These are phyloP conservation scores for Acomys russatus DNA, from an alignment of 2,797 vertebrate species.

Conservation along the genomic window DNA sequence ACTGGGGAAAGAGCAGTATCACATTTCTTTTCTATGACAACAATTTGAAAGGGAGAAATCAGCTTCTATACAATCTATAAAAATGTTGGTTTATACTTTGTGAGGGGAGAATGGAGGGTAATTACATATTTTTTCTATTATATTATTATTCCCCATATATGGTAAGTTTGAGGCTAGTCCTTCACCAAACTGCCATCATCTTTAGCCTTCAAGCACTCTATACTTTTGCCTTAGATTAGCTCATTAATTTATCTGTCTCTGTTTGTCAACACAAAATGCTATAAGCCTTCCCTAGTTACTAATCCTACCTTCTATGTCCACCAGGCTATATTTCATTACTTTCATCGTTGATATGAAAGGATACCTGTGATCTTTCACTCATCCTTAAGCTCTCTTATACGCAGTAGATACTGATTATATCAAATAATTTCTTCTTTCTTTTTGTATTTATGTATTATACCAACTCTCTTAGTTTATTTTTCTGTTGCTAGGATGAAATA, in stretches of 20 bases:
- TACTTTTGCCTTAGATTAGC: not conserved
- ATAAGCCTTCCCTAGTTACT: not conserved
- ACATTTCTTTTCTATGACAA: conserved; percentile 71
- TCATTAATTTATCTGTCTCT: not conserved
- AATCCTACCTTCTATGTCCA: not conserved
- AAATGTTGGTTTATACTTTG: conserved; percentile 62
- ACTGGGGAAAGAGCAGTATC: conserved; percentile 74
- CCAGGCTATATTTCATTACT: not conserved
- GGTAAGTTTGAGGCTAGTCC: not conserved
- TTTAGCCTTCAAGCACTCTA: not conserved
- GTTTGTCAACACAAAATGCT: not conserved
- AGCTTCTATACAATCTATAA: not conserved
- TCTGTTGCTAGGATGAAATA: not conserved
- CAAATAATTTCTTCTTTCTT: not conserved
- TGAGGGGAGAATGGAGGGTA: not conserved
- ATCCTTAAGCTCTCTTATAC: not conserved
- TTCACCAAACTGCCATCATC: not conserved
- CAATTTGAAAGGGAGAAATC: conserved; percentile 64
- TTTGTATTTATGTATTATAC: not conserved
- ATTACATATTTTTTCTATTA: conserved; percentile 54
- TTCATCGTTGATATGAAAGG: not conserved
- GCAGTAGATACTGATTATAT: not conserved
- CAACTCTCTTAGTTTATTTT: not conserved
- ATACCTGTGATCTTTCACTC: not conserved
- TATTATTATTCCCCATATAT: conserved; percentile 44